Evolutionary conservation across 2,888 invertebrate genomes (phyloP).

Genomic region (Periphyllus acericola): DNA sequence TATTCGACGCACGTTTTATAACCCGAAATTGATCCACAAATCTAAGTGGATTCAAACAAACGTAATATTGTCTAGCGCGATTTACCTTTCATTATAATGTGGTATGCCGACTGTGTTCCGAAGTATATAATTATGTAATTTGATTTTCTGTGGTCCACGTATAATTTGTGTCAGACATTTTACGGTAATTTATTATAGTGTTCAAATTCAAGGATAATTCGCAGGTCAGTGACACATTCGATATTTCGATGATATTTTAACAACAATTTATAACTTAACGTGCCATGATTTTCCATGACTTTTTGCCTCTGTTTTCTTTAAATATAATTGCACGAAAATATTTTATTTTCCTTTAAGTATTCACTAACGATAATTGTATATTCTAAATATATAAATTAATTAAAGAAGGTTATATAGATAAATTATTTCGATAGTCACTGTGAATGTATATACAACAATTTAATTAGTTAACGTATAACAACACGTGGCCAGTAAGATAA

Average conservation of each 20-base stretch:
- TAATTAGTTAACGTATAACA: no score
- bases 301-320: neutral
- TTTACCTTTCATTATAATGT: conserved; percentile 1
- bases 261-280: neutral
- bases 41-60: conserved; percentile 44
- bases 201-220: conserved; percentile 25
- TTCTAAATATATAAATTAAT: no score
- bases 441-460: no score
- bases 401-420: no score
- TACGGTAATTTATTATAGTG: conserved; percentile 7
- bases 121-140: neutral
- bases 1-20: conserved; percentile 50
- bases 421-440: no score
- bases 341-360: neutral
- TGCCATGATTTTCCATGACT: neutral
- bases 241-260: neutral
- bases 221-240: conserved; percentile 20
- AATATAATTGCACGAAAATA: neutral
- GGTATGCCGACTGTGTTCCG: neutral
- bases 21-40: conserved; percentile 29
- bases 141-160: neutral
- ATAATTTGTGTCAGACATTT: conserved; percentile 2
- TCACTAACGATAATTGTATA: neutral
- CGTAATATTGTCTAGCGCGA: conserved; percentile 28
- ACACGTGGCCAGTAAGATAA: no score